phyloP scores from a whole-genome alignment of 2,888 invertebrate genomes.

The Masnerella sp. region DNA sequence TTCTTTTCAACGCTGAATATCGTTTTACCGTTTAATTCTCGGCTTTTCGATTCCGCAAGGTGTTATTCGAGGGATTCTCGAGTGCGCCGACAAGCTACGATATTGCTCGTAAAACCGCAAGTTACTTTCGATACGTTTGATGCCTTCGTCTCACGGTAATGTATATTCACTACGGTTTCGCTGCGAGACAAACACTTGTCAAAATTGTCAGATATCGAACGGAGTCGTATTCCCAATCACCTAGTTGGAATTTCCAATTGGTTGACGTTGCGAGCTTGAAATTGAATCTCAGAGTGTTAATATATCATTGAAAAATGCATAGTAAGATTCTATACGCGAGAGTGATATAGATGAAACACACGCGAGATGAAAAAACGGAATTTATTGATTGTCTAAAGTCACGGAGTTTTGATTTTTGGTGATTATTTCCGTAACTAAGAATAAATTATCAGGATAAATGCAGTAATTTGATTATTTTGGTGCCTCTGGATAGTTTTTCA shows the following conservation, averaged over 20 bases:
- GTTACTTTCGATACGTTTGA: constrained; percentile 28
- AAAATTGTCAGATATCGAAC: constrained; percentile 14
- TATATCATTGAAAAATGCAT: too few relatives aligned
- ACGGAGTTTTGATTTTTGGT: too few relatives aligned
- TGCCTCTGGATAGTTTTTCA: too few relatives aligned
- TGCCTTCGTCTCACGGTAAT: constrained; percentile 1
- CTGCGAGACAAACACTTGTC: constrained; percentile 20
- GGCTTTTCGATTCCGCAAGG: constrained; percentile 30
- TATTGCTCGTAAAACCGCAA: constrained; percentile 46
- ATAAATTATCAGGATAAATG: too few relatives aligned
- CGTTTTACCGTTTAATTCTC: constrained; percentile 30
- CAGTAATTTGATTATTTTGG: too few relatives aligned
- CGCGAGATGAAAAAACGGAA: too few relatives aligned
- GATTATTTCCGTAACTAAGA: too few relatives aligned
- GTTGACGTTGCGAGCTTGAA: too few relatives aligned
- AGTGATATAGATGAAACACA: too few relatives aligned
- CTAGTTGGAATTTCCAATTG: not conserved
- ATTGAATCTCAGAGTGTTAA: too few relatives aligned
- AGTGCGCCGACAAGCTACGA: constrained; percentile 27
- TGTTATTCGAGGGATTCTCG: constrained; percentile 28
- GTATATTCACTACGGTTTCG: constrained; percentile 30
- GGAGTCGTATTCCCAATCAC: constrained; percentile 4
- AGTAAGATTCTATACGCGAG: too few relatives aligned
- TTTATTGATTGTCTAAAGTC: too few relatives aligned
- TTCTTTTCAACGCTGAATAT: constrained; percentile 29